phyloP scores from a whole-genome alignment of 2,113 vertebrate species.

The Dipodomys merriami region DNA sequence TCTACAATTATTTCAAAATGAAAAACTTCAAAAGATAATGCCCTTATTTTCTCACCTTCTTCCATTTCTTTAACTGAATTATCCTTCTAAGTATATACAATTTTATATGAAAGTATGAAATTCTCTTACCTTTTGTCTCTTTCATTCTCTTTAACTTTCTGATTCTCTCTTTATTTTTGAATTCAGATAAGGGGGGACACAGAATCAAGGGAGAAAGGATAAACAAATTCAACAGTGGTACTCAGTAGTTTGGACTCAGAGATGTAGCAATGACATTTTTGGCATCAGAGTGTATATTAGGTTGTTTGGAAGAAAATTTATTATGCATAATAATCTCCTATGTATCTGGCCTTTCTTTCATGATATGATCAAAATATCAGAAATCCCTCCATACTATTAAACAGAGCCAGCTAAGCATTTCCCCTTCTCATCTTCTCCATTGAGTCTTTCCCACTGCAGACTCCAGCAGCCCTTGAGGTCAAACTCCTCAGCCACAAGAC shows the following conservation, averaged over 20 bases:
- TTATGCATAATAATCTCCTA: not conserved
- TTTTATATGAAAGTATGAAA: slow-evolving; percentile 5
- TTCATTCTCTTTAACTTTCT: not conserved
- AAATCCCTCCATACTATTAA: not conserved
- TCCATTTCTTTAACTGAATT: not conserved
- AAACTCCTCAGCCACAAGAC: not conserved
- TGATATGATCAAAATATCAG: not conserved
- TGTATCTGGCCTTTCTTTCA: not conserved
- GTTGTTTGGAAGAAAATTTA: not conserved
- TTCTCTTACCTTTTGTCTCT: not conserved
- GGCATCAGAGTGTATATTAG: not conserved
- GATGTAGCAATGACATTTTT: not conserved
- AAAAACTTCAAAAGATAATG: slow-evolving; percentile 18
- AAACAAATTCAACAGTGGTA: too few relatives aligned
- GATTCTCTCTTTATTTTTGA: not conserved
- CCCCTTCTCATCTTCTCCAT: not conserved
- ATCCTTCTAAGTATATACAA: not conserved
- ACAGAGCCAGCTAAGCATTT: not conserved
- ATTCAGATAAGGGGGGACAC: too few relatives aligned
- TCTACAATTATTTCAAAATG: slow-evolving; percentile 21
- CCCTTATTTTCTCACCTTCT: not conserved
- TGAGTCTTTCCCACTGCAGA: not conserved
- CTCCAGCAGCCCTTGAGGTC: not conserved
- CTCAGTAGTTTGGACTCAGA: not conserved
- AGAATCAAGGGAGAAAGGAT: too few relatives aligned